Evolutionary conservation across 2,888 invertebrate genomes (phyloP).

Genomic region (Ditula angustiorana): DNA sequence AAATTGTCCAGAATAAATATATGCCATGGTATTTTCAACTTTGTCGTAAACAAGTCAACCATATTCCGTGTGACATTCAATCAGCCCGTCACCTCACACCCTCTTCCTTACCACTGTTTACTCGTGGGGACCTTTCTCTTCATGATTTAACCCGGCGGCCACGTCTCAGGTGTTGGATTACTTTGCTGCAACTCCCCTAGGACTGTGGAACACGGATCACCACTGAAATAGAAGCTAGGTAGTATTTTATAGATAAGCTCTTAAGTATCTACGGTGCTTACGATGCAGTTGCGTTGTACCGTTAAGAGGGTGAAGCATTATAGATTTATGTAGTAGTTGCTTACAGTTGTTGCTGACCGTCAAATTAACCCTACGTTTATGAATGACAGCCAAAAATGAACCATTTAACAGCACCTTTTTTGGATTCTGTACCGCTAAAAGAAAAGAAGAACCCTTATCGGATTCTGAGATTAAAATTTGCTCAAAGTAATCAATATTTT

Average conservation of each 20-base stretch:
- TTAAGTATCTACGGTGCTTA: constrained; percentile 22
- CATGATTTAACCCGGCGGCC: constrained; percentile 50
- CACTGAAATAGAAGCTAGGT: constrained; percentile 37
- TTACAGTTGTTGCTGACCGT: too few relatives aligned
- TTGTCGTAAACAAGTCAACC: background rate
- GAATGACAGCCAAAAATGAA: too few relatives aligned
- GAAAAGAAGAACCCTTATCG: too few relatives aligned
- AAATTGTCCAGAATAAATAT: too few relatives aligned
- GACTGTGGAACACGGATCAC: constrained; percentile 45
- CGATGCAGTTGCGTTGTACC: constrained; percentile 13
- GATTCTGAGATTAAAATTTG: too few relatives aligned
- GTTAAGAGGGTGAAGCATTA: constrained; percentile 6
- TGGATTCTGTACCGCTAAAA: too few relatives aligned
- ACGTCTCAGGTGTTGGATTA: constrained; percentile 58
- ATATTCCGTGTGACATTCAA: constrained; percentile 23
- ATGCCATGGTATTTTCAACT: too few relatives aligned
- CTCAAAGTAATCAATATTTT: too few relatives aligned
- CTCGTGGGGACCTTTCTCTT: constrained; percentile 43
- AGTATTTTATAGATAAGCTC: constrained; percentile 38
- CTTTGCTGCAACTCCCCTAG: constrained; percentile 47
- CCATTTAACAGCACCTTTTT: too few relatives aligned
- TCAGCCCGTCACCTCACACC: constrained; percentile 27
- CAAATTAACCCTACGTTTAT: too few relatives aligned
- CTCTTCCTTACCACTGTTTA: background rate
- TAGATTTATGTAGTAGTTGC: background rate